Conservation (phyloP, 2,113 vertebrate genomes). For the Pituophis catenifer region DNA sequence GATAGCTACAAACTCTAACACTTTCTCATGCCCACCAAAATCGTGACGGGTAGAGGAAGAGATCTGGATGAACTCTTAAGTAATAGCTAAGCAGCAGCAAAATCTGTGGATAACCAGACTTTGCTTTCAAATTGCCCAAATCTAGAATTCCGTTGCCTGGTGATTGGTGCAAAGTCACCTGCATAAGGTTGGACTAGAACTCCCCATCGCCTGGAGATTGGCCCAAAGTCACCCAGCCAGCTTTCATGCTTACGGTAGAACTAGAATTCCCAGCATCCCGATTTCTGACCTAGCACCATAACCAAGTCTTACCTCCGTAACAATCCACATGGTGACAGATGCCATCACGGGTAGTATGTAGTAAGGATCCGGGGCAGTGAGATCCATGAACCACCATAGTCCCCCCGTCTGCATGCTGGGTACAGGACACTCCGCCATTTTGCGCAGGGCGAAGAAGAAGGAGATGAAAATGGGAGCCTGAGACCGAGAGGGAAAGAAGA, state of each 20-base stretch:
- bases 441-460: conserved; percentile 87
- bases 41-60: no score
- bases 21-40: no score
- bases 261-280: no score
- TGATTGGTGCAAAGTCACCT: no score
- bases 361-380: conserved; percentile 78
- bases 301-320: conserved; percentile 77
- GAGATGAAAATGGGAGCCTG: conserved; percentile 88
- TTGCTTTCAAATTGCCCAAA: not conserved
- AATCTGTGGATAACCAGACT: not conserved
- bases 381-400: conserved; percentile 81
- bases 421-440: conserved; percentile 86
- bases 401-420: conserved; percentile 85
- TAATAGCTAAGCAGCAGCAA: not conserved
- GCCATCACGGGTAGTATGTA: conserved; percentile 79
- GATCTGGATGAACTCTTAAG: no score
- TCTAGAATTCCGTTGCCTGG: no score
- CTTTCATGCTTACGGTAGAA: no score
- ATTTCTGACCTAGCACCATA: no score
- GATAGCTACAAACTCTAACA: no score
- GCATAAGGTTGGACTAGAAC: no score
- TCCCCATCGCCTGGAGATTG: no score
- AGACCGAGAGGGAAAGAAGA: not conserved
- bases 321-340: conserved; percentile 81
- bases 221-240: no score